These are phyloP conservation scores for Austrofundulus limnaeus DNA, from an alignment of 2,113 vertebrate genomes.

Conservation along the genomic window DNA sequence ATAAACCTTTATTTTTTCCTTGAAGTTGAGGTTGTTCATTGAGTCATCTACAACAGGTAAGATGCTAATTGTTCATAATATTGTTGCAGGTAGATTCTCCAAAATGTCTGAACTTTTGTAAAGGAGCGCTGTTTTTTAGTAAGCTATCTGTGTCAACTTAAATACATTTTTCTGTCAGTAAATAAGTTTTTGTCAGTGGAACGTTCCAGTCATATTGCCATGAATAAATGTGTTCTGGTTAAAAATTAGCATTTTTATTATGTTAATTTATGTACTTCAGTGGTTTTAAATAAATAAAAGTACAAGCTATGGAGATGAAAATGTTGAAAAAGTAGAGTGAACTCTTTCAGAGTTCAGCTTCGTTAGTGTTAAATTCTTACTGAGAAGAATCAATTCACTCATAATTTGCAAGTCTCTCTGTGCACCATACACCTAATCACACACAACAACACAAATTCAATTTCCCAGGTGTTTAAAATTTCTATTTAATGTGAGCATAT, in stretches of 20 bases:
- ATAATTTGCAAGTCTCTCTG: conserved; percentile 7
- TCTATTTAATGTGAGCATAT: conserved; percentile 38
- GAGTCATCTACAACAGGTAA: too few species aligned
- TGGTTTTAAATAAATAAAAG: not conserved
- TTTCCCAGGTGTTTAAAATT: conserved; percentile 38
- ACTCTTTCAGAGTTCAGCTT: too few species aligned
- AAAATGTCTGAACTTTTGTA: too few species aligned
- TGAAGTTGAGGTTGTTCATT: too few species aligned
- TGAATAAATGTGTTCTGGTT: not conserved
- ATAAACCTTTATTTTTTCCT: too few species aligned
- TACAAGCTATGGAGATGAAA: not conserved
- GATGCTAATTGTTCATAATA: too few species aligned
- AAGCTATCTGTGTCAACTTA: too few species aligned
- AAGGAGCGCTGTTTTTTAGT: too few species aligned
- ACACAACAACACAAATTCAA: conserved; percentile 21
- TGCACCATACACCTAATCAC: not conserved
- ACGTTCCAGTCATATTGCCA: not conserved
- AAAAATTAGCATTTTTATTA: too few species aligned
- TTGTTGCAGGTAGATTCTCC: too few species aligned
- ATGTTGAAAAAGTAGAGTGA: not conserved
- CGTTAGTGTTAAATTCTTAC: not conserved
- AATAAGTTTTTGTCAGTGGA: not conserved
- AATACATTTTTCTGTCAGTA: too few species aligned
- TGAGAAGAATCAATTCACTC: conserved; percentile 18
- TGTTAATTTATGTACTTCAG: too few species aligned